Evolutionary conservation across 2,797 vertebrate genomes (phyloP).

Genomic region (Gallinago nigripennis): DNA sequence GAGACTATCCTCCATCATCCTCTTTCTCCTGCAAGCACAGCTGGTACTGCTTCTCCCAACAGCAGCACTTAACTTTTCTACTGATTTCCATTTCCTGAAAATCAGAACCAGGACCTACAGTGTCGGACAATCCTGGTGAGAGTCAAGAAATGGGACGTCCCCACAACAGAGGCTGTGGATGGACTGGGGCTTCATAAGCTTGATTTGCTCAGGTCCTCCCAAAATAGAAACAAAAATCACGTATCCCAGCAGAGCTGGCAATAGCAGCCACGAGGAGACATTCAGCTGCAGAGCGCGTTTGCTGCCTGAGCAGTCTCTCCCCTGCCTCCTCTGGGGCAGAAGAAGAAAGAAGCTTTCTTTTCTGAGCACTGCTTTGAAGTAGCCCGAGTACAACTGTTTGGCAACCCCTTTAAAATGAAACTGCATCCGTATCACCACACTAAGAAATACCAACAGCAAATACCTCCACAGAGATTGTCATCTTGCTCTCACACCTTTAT

Average conservation of each 20-base stretch:
- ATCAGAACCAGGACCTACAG: not conserved
- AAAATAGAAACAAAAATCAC: not conserved
- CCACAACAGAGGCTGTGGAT: fast-evolving
- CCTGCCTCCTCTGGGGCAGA: not conserved
- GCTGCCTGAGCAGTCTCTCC: not conserved
- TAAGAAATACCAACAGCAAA: not conserved
- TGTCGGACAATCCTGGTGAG: fast-evolving
- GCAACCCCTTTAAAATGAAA: not conserved
- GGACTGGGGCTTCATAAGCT: not conserved
- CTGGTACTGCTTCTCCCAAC: not conserved
- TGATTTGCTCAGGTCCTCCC: not conserved
- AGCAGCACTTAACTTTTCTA: not conserved
- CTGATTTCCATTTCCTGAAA: not conserved
- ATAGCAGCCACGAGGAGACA: not conserved
- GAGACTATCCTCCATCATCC: not conserved
- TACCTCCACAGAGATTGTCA: not conserved
- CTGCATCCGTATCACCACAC: not conserved
- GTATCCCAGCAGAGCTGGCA: fast-evolving
- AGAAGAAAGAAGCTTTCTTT: not conserved
- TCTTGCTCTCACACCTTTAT: not conserved
- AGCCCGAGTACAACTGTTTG: fast-evolving
- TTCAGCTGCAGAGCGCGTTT: not conserved
- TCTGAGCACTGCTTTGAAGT: not conserved
- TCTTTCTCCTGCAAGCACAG: not conserved
- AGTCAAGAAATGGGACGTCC: not conserved